A percentile compares a stretch with the other conserved stretches of the same genome.
These are phyloP conservation scores for Plecotus auritus DNA, from an alignment of 2,113 vertebrate species.

Conservation along the genomic window DNA sequence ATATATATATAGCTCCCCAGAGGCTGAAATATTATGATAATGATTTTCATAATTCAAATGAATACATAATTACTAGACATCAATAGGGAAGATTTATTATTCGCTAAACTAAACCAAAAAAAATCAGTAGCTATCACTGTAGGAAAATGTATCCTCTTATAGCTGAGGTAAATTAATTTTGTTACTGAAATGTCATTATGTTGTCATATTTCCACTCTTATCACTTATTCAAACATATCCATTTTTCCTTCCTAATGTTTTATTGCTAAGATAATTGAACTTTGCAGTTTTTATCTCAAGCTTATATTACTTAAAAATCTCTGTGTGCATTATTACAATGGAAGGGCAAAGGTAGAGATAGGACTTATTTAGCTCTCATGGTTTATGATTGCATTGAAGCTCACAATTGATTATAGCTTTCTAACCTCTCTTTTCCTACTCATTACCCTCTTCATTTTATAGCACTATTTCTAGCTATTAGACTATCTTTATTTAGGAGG, in stretches of 20 bases:
- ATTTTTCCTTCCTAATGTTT: conserved; percentile 67
- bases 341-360: conserved; percentile 70
- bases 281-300: conserved; percentile 72
- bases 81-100: conserved; percentile 40
- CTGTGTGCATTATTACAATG: conserved; percentile 67
- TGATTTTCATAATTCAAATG: conserved; percentile 64
- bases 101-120: conserved; percentile 50
- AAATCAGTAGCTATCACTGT: conserved; percentile 41
- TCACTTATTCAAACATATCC: conserved; percentile 69
- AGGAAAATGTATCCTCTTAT: conserved; percentile 28
- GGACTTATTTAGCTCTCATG: conserved; percentile 61
- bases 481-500: conserved; percentile 68
- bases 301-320: conserved; percentile 76
- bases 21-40: conserved; percentile 48
- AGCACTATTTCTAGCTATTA: conserved; percentile 60
- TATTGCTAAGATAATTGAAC: conserved; percentile 74
- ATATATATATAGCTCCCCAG: background rate
- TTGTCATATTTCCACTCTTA: conserved; percentile 66
- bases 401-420: conserved; percentile 67
- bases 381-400: conserved; percentile 65
- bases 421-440: conserved; percentile 72
- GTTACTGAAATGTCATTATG: conserved; percentile 61
- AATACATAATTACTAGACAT: conserved; percentile 61
- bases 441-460: conserved; percentile 70
- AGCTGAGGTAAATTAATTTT: conserved; percentile 69